Percentiles rank a stretch among this genome's conserved stretches.
Evolutionary conservation across 53 echinoderm and acorn worm genomes (phyloP).

Genomic region (Holothuria scabra): DNA sequence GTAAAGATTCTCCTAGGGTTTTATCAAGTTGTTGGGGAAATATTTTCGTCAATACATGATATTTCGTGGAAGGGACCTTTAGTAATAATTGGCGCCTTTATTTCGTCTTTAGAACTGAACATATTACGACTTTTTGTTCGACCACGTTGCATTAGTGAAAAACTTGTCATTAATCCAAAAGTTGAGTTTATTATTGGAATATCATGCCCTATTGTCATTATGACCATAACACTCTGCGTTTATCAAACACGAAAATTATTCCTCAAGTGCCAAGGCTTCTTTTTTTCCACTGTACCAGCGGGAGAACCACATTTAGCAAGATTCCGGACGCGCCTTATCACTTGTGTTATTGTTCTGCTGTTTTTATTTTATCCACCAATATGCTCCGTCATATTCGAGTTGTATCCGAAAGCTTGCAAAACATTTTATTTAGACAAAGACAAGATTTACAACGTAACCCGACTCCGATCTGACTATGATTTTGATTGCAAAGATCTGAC

Average conservation of each 20-base stretch:
- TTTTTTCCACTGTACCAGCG: background rate
- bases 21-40: slow-evolving; percentile 40
- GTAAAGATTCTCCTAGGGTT: slow-evolving; percentile 31
- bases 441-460: background rate
- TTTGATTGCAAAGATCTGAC: slow-evolving; percentile 43
- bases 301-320: background rate
- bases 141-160: slow-evolving; percentile 17
- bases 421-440: slow-evolving; percentile 52
- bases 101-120: slow-evolving; percentile 10
- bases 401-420: slow-evolving; percentile 62
- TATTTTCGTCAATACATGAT: slow-evolving; percentile 17
- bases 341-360: slow-evolving; percentile 53
- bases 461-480: slow-evolving; percentile 63
- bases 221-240: background rate
- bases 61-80: slow-evolving; percentile 15
- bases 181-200: slow-evolving; percentile 19
- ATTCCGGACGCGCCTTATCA: background rate
- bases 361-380: slow-evolving; percentile 63
- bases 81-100: background rate
- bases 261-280: background rate
- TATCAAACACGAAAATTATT: slow-evolving; percentile 8
- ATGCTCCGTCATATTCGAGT: slow-evolving; percentile 50
- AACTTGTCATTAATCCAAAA: slow-evolving; percentile 13
- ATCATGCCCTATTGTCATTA: background rate
- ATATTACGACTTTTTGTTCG: slow-evolving; percentile 6